These are phyloP conservation scores for Zoanthus sociatus DNA, from an alignment of 92 coral and sea anemone genomes.

Conservation along the genomic window DNA sequence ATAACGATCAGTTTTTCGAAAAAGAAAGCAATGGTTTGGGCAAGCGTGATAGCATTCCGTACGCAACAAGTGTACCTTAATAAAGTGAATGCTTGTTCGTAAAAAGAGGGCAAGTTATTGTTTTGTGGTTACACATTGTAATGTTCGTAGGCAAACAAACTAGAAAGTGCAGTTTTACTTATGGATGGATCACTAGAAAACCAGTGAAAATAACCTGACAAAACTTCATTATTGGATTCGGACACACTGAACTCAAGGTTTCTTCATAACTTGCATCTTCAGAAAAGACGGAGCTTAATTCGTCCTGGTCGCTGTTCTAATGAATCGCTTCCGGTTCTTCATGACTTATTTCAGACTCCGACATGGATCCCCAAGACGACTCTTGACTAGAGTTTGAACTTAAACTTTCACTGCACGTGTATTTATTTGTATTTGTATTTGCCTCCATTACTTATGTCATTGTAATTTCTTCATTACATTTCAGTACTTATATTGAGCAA, in stretches of 20 bases:
- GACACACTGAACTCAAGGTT: slow-evolving; percentile 12
- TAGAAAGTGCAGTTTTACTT: slow-evolving; percentile 63
- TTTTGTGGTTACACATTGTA: neutral
- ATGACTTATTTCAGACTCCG: neutral
- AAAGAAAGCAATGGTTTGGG: slow-evolving; percentile 64
- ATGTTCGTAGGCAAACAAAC: slow-evolving; percentile 41
- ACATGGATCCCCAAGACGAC: too few species aligned
- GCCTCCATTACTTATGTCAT: too few species aligned
- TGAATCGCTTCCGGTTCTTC: slow-evolving; percentile 7
- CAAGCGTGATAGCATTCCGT: slow-evolving; percentile 55
- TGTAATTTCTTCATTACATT: too few species aligned
- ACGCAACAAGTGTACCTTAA: slow-evolving; percentile 50
- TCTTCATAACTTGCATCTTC: slow-evolving; percentile 29
- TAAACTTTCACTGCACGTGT: too few species aligned
- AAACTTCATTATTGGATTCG: slow-evolving; percentile 12
- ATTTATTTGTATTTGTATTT: too few species aligned
- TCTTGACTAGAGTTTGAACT: too few species aligned
- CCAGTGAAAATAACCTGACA: slow-evolving; percentile 64
- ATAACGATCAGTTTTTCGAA: slow-evolving; percentile 35
- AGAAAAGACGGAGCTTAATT: slow-evolving; percentile 34
- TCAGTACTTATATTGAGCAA: too few species aligned
- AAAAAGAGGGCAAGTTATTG: neutral
- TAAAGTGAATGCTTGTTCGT: neutral
- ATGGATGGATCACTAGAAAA: slow-evolving; percentile 62
- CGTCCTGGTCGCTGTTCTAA: neutral